These are phyloP conservation scores for Dolichopus griseipennis DNA, from an alignment of 2,888 invertebrate genomes.

Conservation along the genomic window DNA sequence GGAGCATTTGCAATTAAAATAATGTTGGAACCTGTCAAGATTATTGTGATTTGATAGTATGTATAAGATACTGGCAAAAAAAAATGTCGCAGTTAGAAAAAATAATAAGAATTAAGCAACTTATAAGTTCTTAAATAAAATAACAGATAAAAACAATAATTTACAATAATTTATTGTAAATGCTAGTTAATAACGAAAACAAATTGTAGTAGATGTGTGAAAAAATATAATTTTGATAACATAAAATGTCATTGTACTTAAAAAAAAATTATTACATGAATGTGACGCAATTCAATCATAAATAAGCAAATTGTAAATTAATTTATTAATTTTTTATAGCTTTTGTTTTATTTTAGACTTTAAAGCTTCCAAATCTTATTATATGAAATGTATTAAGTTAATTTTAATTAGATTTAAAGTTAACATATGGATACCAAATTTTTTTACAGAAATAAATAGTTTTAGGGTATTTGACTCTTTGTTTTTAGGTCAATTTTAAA, in stretches of 20 bases:
- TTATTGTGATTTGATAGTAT: not conserved
- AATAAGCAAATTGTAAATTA: no score
- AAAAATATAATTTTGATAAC: not conserved
- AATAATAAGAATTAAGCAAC: not conserved
- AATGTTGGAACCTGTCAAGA: not conserved
- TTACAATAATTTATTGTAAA: not conserved
- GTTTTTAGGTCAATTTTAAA: no score
- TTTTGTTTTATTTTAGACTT: no score
- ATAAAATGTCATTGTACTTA: slow-evolving; percentile 2
- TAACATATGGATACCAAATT: no score
- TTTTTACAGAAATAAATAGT: no score
- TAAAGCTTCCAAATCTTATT: no score
- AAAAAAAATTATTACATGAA: not conserved
- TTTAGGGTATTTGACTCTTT: no score
- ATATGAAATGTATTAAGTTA: no score
- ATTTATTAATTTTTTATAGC: no score
- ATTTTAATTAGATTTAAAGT: no score
- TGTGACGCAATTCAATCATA: no score
- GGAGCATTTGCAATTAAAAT: not conserved
- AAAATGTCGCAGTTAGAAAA: not conserved
- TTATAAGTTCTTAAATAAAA: not conserved
- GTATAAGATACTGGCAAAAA: no score
- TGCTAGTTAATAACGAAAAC: not conserved
- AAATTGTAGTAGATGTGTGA: not conserved
- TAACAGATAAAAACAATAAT: not conserved